Conservation (phyloP, 2,113 vertebrate genomes). For the Abramis brama region DNA sequence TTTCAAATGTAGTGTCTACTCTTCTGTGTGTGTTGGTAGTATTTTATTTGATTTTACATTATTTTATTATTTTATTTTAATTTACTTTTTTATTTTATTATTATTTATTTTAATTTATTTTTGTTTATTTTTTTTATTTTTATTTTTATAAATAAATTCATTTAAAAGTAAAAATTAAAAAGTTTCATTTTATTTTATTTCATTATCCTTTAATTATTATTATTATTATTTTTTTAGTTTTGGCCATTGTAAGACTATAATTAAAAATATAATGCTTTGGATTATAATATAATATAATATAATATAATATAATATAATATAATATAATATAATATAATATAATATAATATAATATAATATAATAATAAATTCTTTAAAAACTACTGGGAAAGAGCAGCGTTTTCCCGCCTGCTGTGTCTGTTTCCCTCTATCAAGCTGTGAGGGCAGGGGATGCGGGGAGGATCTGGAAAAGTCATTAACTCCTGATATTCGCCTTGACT, state of each 20-base stretch:
- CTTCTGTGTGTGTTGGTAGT: not conserved
- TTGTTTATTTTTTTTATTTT: no score
- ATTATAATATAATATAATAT: not conserved
- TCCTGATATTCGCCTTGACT: slow-evolving; percentile 68
- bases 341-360: not conserved
- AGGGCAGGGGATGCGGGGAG: slow-evolving; percentile 64
- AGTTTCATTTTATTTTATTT: no score
- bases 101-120: no score
- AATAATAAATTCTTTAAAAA: not conserved
- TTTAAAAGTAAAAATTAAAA: no score
- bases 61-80: not conserved
- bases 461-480: slow-evolving; percentile 73
- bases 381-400: not conserved
- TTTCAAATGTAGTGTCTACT: slow-evolving; percentile 34
- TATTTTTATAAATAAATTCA: no score
- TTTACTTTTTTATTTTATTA: no score
- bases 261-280: not conserved
- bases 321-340: not conserved
- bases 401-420: not conserved
- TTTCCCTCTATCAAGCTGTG: slow-evolving; percentile 37
- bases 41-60: no score
- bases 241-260: not conserved
- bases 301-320: not conserved
- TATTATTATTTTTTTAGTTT: no score
- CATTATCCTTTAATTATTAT: no score